Evolutionary conservation across 2,888 invertebrate species (phyloP), one percentile per base, ranked within the genome.

Genomic region (Rhamnusium bicolor): DNA sequence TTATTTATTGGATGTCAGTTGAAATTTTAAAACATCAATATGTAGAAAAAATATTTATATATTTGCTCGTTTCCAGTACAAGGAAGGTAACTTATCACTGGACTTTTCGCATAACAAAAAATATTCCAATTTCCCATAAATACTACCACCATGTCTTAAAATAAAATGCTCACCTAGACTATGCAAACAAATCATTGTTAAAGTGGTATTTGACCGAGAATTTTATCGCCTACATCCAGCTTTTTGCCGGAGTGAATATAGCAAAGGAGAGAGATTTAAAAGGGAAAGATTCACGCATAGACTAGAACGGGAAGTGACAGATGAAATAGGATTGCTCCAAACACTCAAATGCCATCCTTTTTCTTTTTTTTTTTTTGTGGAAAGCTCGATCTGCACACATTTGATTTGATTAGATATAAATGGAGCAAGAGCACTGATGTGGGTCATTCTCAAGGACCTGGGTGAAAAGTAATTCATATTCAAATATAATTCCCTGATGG

Each of bases 401-500:
- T 49, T 65, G 53, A 65, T 65, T 65, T 65, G 56, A 56, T 56
- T 56, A 65, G 6, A 65, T 24, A 51, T 49, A 53, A 65, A 65
- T 49, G 49, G 63, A 27, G 51, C 16, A 18, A 32, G 24, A 47
- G 51, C 63, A 19, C 58, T 58, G 58, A 58, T 58, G 58, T 58
- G 58, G 58, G 58, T 58, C 58, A 58, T 12, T 58, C 19, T 14
- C 32, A 27, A 27, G 21, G 24, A 56, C 54, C 54, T 56, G 58
- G 18, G 32, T 32, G 32, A 58, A 32, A 58, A 58, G 58, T 32
- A 58, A 58, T 58, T 58, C 58, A 32, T 58, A 58, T 58, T 58
- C 58, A 58, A 58, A 58, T 58, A 58, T 32, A 58, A 32, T 32
- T 29, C 58, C 19, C 32, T 0, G 18, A 19, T 29, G 58, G 19